A percentile compares a stretch with the other conserved stretches of the same genome.
phyloP scores from a whole-genome alignment of 2,113 vertebrate species.

The Chelonoidis abingdonii region DNA sequence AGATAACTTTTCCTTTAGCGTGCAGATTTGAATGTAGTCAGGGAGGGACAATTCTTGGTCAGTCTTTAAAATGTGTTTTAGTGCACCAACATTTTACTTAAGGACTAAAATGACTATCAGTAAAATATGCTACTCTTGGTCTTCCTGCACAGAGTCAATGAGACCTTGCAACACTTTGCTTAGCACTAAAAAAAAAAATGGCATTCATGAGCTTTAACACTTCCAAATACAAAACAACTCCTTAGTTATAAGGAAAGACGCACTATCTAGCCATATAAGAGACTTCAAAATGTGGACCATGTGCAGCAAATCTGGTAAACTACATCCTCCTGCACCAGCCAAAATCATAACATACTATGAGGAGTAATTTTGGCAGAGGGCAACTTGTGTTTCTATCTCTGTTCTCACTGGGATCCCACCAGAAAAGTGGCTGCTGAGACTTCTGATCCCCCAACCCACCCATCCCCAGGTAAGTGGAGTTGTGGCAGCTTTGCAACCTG shows the following conservation, averaged over 20 bases:
- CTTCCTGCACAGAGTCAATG: background rate
- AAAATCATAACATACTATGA: background rate
- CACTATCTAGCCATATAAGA: background rate
- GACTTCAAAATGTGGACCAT: background rate
- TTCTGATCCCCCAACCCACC: background rate
- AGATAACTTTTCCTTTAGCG: background rate
- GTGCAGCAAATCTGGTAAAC: background rate
- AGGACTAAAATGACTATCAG: background rate
- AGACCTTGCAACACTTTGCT: rapidly evolving
- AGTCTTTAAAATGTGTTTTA: background rate
- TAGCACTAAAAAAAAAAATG: background rate
- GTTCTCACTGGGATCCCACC: rapidly evolving
- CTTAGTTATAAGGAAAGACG: background rate
- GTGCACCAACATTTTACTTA: background rate
- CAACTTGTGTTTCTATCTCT: background rate
- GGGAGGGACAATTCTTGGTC: background rate
- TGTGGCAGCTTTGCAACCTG: background rate
- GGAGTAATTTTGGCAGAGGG: background rate
- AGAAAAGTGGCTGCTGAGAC: background rate
- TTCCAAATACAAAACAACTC: background rate
- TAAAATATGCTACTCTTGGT: background rate
- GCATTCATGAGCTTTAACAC: rapidly evolving
- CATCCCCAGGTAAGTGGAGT: background rate
- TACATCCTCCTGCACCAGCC: background rate
- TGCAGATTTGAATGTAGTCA: background rate